phyloP scores from a whole-genome alignment of 2,113 vertebrate species.

The Strigops habroptila region DNA sequence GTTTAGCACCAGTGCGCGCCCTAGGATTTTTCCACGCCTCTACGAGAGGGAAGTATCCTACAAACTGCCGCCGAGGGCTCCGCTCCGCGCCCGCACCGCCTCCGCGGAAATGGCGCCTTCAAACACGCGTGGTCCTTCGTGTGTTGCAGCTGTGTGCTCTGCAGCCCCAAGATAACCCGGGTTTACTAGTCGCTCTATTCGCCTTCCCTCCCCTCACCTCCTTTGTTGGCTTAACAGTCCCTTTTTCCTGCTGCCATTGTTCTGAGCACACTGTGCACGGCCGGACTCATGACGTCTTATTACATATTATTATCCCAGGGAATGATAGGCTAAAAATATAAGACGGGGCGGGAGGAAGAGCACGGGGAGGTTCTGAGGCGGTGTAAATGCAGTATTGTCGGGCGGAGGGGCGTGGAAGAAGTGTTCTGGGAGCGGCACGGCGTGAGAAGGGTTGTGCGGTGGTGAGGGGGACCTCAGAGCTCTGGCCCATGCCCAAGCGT shows the following conservation, averaged over 20 bases:
- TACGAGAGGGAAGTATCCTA: neutral
- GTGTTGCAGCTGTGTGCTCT: neutral
- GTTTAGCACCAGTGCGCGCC: neutral
- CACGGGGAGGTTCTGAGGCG: accelerated
- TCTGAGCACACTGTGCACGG: neutral
- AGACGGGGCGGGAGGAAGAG: neutral
- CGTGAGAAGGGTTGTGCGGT: neutral
- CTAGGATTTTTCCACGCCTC: neutral
- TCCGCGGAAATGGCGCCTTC: neutral
- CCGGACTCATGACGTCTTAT: neutral
- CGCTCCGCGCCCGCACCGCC: accelerated
- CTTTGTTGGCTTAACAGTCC: neutral
- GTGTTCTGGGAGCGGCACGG: accelerated
- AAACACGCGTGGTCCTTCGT: neutral
- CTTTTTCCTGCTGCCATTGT: neutral
- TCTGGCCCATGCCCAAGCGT: accelerated
- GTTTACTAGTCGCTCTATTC: neutral
- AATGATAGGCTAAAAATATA: neutral
- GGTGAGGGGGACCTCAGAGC: accelerated
- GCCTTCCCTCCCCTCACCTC: neutral
- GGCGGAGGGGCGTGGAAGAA: neutral
- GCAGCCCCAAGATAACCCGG: accelerated
- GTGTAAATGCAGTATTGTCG: neutral
- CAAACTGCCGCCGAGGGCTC: neutral
- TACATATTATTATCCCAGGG: neutral